Base-by-base conservation (phyloP, 2,888 invertebrate genomes). In the Cyclophora punctaria region DNA sequence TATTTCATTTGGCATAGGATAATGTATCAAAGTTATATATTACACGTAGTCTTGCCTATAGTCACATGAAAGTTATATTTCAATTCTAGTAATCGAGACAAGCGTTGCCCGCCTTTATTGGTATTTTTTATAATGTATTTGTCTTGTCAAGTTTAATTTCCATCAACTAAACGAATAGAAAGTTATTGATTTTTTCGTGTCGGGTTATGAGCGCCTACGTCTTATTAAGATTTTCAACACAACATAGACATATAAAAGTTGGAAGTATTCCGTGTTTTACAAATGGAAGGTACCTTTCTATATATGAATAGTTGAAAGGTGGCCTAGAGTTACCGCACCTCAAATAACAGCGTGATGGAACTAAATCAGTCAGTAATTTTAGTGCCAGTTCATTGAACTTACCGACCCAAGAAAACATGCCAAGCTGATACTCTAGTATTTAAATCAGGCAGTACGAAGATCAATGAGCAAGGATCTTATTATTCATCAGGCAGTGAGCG, bases 391-490 rank as follows among this genome's bases (percentile, higher is more conserved):
- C 20, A 20, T 20, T 20, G 20, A 20, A 20, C 20, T 20, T 20
- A 20, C 20, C 20, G 20, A 20, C 2, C 20, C 54, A 59, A 37
- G 37, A 5, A 37, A 37, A 37, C 54, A 34, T 59, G 45, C 50
- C 20, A 20, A 20, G 20, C 20, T 20, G 59, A 47, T 37, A 42
- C 49, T 51, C 49, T 55, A 46, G 54, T 58, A 56, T 53, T 56
- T 56, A 56, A 56, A 58, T 50, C 57, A 53, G 51, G 44, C 49
- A 47, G 50, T 62, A 64, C 59, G 63, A 63, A 66, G 77, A 80
- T 83, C 80, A 81, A 83, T 82, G 77, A 78, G 63, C 69, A 64
- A 73, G 76, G 76, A 78, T 78, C 84, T 88, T 78, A 88, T 88
- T 88, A 88, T 88, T 81, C 87, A 81, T 74, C 76, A 73, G 78